Evolutionary conservation across 2,797 vertebrate species (phyloP), one percentile per base, ranked within the genome.

Genomic region (Coregonus suidteri): DNA sequence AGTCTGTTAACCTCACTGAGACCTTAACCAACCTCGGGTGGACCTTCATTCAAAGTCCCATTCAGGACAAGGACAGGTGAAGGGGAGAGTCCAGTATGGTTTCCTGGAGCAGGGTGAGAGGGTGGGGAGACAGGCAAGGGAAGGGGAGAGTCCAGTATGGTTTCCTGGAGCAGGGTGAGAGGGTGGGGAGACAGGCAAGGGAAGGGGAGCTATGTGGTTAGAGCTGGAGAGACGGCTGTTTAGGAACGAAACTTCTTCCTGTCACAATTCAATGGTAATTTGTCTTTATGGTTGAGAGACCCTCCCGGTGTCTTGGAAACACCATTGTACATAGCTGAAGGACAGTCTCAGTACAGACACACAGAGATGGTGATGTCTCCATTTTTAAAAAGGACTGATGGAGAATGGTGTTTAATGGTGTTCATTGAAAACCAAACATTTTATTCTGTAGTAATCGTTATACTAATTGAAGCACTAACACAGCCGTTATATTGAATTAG

Each of bases 391-490:
- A 54, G 66, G 14, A 68, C 2, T 51, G 69, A 70, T 31, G 20
- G 3, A 30, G 47, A 75, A 75, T 75, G 73, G 75, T 77, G 47
- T 6, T 20, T 52, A 18, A 65, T 70, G 20, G 79, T 77, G 53
- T 64, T 82, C 79, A 83, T 83, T 54, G 25, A 64, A 75, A 37
- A 31, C 77, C 81, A 74, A 77, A 70, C 35, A 34, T 82, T 73
- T 83, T 35, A 65, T 72, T 20, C 76, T 62, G 30, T 79, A 75
- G 82, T 77, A 1, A 64, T 83, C 62, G 5, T 62, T 62, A 59
- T 80, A 83, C 79, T 84, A 84, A 78, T 82, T 68, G 80, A 84
- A 82, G 79, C 82, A 86, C 87, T 89, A 91, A 91, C 81, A 25
- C 81, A 18, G 70, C 77, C 52, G 16, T 75, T 80, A 85, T 69